Evolutionary conservation across 2,888 invertebrate species (phyloP), one percentile per base, ranked within the genome.

Genomic region (Sinohyriopsis cumingii): DNA sequence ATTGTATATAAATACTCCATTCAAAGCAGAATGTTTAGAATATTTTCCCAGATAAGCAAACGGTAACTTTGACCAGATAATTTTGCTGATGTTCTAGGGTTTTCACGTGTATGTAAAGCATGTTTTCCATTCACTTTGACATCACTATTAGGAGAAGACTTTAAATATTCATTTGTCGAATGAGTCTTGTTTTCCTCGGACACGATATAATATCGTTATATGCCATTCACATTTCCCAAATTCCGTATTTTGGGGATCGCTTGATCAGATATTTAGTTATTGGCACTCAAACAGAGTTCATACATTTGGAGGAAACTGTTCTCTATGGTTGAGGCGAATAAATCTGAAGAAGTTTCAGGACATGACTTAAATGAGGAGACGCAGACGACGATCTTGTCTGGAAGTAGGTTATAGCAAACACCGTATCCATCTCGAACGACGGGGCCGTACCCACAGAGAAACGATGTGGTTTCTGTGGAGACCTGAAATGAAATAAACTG

Each of bases 361-460:
- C 83, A 82, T 25, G 81, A 79, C 72, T 82, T 81, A 77, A 89
- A 90, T 53, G 89, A 88, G n/a, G 88, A 79, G 54, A 90, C 82
- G 67, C 82, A 83, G 66, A 89, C 85, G 59, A 86, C 80, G 60
- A 90, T 89, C 72, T 82, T 82, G 75, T 87, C 77, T 7, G 85
- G 79, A 63, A 95, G 95, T 0, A 96, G 95, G 91, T 98, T 99
- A 92, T 99, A 99, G 79, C 96, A 95, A 88, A 96, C 96, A 12
- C 99, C 99, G 89, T 99, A 99, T 15, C 99, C 99, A 83, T 99
- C 95, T 0, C 95, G 95, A 59, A 98, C 97, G 3, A 99, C 99
- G 0, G 99, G 96, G 0, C 99, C 99, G 90, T 99, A 99, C 33
- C 33, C 33, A 28, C 98, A 98, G 94, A 97, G 95, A 90, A 97